phyloP scores from a whole-genome alignment of 2,888 invertebrate species.

The Girardia tigrina region DNA sequence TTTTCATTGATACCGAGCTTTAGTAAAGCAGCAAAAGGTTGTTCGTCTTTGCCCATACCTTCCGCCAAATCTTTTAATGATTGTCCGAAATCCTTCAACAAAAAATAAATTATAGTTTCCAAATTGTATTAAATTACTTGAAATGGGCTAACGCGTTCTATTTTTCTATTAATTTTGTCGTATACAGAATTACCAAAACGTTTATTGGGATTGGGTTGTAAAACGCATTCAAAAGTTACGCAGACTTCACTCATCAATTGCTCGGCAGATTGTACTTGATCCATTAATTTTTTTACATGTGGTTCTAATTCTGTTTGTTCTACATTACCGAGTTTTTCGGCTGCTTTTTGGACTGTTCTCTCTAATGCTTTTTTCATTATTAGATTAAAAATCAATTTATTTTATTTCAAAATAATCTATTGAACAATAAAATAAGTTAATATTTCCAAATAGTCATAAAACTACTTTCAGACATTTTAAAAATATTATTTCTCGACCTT shows the following conservation, averaged over 20 bases:
- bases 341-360: background rate
- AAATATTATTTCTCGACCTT: too few relatives aligned
- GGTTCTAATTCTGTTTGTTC: background rate
- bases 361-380: conserved; percentile 19
- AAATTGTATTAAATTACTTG: background rate
- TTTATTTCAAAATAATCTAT: too few relatives aligned
- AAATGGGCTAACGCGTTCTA: background rate
- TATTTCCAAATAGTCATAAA: too few relatives aligned
- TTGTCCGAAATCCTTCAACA: background rate
- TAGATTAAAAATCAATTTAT: too few relatives aligned
- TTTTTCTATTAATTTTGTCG: background rate
- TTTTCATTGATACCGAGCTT: conserved; percentile 7
- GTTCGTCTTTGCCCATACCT: background rate
- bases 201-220: conserved; percentile 11
- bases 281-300: background rate
- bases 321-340: conserved; percentile 18
- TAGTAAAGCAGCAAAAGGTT: background rate
- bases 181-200: background rate
- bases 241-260: background rate
- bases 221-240: background rate
- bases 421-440: too few relatives aligned
- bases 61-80: background rate
- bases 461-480: too few relatives aligned
- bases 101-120: background rate
- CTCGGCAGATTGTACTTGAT: background rate